Percentiles rank a stretch among this genome's conserved stretches.
Conservation (phyloP, 2,888 invertebrate species). For the Trissonchulus latispiculum region DNA sequence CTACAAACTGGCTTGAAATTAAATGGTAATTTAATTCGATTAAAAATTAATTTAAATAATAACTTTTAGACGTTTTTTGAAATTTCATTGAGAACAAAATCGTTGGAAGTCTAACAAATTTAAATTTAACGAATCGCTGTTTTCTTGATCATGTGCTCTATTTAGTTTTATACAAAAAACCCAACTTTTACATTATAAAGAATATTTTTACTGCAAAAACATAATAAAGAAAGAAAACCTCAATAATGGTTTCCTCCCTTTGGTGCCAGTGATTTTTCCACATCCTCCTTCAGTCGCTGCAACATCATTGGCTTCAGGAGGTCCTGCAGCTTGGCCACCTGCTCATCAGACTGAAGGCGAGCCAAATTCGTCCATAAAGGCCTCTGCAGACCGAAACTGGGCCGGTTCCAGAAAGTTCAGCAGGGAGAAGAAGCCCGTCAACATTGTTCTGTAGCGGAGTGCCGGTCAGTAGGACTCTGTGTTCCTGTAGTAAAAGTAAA, state of each 20-base stretch:
- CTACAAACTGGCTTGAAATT: background rate
- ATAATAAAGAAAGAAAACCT: too few species aligned
- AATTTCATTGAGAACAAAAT: too few species aligned
- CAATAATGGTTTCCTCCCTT: constrained; percentile 99
- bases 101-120: too few species aligned
- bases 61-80: too few species aligned
- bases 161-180: too few species aligned
- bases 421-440: constrained; percentile 91
- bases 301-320: constrained; percentile 98
- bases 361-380: constrained; percentile 89
- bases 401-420: constrained; percentile 93
- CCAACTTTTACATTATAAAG: too few species aligned
- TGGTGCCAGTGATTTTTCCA: constrained; percentile 94
- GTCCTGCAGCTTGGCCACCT: constrained; percentile 77
- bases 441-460: constrained; percentile 99
- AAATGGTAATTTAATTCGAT: background rate
- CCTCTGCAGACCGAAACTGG: constrained; percentile 79
- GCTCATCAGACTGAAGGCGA: constrained; percentile 83
- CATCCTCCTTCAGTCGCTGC: constrained; percentile 91
- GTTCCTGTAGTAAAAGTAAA: constrained; percentile 90
- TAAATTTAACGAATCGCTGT: too few species aligned
- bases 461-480: constrained; percentile 68
- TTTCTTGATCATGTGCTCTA: too few species aligned
- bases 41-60: background rate
- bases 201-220: too few species aligned